phyloP scores from a whole-genome alignment of 1,140 invertebrate genomes.

The Nylanderia fulva region DNA sequence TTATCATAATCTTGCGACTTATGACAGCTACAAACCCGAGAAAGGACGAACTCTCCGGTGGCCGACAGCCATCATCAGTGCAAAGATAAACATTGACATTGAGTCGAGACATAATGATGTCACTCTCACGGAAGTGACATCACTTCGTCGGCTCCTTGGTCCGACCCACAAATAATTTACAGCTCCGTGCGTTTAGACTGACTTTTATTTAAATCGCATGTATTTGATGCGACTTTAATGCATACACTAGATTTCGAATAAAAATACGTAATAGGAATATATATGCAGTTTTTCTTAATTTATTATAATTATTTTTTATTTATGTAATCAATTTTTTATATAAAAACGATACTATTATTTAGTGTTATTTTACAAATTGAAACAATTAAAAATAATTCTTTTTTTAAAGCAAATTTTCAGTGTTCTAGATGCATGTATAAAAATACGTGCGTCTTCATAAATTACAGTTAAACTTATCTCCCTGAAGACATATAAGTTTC shows the following conservation, averaged over 20 bases:
- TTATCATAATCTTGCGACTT: conserved; percentile 42
- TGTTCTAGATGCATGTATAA: background rate
- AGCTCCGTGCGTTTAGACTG: conserved; percentile 44
- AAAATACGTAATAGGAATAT: background rate
- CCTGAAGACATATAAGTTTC: background rate
- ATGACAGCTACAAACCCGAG: conserved; percentile 44
- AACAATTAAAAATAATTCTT: background rate
- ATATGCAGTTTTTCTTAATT: background rate
- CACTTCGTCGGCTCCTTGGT: conserved; percentile 58
- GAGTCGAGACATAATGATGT: conserved; percentile 71
- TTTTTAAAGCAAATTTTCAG: background rate
- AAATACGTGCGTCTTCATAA: background rate
- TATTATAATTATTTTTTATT: conserved; percentile 7
- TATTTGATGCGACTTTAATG: background rate
- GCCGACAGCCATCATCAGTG: conserved; percentile 29
- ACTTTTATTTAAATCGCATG: conserved; percentile 58
- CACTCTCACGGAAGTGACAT: conserved; percentile 74
- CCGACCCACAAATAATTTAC: conserved; percentile 69
- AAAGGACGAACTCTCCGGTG: conserved; percentile 57
- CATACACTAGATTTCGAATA: background rate
- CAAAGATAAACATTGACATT: conserved; percentile 64
- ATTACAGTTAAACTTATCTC: background rate
- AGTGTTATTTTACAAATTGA: background rate
- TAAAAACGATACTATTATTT: background rate
- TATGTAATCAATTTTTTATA: background rate